These are phyloP conservation scores for Patagioenas fasciata DNA, from an alignment of 2,113 vertebrate genomes.

Conservation along the genomic window DNA sequence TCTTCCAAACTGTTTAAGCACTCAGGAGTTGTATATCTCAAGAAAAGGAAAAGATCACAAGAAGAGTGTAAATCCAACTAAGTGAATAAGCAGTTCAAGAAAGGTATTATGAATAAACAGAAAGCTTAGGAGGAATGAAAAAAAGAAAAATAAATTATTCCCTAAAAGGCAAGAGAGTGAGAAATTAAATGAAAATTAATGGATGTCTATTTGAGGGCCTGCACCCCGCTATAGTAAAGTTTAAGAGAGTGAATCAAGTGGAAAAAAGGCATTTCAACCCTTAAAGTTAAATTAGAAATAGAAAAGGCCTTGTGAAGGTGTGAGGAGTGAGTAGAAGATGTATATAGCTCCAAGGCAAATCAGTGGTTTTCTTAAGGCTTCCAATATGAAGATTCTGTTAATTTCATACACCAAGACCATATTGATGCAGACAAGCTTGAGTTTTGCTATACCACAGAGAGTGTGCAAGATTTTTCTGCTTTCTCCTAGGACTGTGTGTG, in stretches of 20 bases:
- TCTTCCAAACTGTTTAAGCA: neutral
- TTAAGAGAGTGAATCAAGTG: neutral
- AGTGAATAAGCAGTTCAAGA: neutral
- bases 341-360: neutral
- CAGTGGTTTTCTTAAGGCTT: neutral
- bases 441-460: neutral
- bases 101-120: neutral
- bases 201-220: neutral
- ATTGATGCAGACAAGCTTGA: neutral
- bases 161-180: neutral
- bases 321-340: neutral
- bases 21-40: neutral
- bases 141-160: neutral
- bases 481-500: neutral
- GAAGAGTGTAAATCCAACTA: neutral
- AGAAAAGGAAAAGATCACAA: neutral
- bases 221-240: neutral
- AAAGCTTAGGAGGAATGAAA: neutral
- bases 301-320: neutral
- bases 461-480: neutral
- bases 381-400: neutral
- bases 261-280: neutral
- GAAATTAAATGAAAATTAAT: neutral
- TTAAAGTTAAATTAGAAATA: neutral
- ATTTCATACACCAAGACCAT: neutral